A percentile compares a stretch with the other conserved stretches of the same genome.
These are phyloP conservation scores for Lagorchestes hirsutus DNA, from an alignment of 2,797 vertebrate genomes.

Conservation along the genomic window DNA sequence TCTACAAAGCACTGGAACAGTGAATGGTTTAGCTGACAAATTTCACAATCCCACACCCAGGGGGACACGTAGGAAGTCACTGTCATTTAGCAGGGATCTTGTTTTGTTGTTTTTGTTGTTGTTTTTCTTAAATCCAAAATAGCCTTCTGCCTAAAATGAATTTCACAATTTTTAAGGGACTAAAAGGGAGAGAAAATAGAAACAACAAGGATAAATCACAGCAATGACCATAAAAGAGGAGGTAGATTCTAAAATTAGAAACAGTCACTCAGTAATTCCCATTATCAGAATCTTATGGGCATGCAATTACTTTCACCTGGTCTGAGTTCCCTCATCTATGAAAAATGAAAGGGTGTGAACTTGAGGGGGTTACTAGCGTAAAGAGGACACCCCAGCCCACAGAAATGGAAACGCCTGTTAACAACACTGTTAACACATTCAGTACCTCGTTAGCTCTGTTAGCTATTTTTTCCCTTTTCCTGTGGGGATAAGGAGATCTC, in stretches of 20 bases:
- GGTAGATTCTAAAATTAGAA: neutral
- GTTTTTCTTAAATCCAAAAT: neutral
- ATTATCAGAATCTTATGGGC: neutral
- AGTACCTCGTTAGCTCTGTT: neutral
- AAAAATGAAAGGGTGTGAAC: neutral
- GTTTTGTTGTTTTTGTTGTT: neutral
- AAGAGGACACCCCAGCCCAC: neutral
- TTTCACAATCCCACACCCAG: neutral
- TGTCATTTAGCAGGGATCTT: neutral
- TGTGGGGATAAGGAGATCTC: neutral
- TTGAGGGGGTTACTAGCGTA: neutral
- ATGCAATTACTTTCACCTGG: neutral
- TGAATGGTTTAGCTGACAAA: neutral
- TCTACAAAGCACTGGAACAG: neutral
- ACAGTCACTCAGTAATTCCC: neutral
- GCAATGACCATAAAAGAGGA: neutral
- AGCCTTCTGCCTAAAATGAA: neutral
- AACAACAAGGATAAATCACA: neutral
- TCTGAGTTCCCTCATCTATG: neutral
- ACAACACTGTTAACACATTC: neutral
- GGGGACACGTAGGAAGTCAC: neutral
- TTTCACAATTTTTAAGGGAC: neutral
- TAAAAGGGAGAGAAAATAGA: neutral
- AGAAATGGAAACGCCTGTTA: neutral
- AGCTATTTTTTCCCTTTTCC: neutral